Evolutionary conservation across 2,797 vertebrate species (phyloP).

Genomic region (Tenualosa ilisha): DNA sequence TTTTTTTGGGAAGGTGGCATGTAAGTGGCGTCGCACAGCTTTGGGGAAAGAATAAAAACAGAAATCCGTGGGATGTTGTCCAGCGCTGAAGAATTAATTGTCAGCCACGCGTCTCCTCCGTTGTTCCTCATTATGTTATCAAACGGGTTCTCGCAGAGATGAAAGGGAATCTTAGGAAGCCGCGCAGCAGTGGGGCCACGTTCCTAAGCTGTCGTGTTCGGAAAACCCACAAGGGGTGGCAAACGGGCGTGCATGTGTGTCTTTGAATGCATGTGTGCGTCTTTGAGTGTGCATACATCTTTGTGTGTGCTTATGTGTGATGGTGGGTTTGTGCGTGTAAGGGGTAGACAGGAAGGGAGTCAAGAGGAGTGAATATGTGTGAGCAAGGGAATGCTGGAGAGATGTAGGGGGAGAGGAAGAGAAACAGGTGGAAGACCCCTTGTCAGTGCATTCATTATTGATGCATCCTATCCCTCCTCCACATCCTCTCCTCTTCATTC

Average conservation of each 20-base stretch:
- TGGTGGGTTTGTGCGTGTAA: neutral
- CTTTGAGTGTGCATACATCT: neutral
- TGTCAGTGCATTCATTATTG: conserved; percentile 28
- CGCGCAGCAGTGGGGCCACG: neutral
- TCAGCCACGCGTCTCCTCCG: neutral
- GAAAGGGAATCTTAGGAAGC: neutral
- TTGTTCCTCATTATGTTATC: conserved; percentile 16
- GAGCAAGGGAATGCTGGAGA: neutral
- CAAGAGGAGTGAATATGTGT: neutral
- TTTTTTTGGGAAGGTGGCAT: neutral
- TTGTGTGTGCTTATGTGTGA: neutral
- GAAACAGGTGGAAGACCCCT: conserved; percentile 39
- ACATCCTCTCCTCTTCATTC: neutral
- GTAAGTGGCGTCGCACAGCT: neutral
- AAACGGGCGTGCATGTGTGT: neutral
- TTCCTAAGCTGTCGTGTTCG: neutral
- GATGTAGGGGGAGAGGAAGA: neutral
- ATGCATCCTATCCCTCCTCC: neutral
- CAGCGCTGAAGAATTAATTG: neutral
- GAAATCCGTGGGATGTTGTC: conserved; percentile 13
- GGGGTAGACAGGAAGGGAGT: neutral
- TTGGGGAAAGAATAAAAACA: neutral
- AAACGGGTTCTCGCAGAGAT: neutral
- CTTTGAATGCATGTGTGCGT: neutral
- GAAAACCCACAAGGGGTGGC: neutral